Evolutionary conservation across 2,888 invertebrate species (phyloP).

Genomic region (Cremastinae sp.): DNA sequence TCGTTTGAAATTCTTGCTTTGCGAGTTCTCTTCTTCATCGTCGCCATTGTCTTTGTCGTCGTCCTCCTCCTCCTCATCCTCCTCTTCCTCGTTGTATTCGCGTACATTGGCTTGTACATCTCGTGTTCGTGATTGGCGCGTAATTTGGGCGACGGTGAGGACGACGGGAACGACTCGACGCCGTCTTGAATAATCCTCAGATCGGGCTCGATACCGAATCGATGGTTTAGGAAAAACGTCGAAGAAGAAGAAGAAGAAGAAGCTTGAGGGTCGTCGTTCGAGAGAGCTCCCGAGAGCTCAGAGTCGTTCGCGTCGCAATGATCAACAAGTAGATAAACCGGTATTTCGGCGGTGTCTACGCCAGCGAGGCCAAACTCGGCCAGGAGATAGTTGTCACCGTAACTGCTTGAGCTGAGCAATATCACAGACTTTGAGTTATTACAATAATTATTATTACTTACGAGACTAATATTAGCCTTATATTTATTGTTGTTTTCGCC

Average conservation of each 20-base stretch:
- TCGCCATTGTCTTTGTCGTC: slow-evolving; percentile 47
- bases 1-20: not conserved
- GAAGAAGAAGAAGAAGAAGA: slow-evolving; percentile 36
- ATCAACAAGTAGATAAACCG: slow-evolving; percentile 63
- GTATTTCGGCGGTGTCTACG: slow-evolving; percentile 63
- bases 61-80: slow-evolving; percentile 44
- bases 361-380: slow-evolving; percentile 67
- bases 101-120: slow-evolving; percentile 30
- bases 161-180: slow-evolving; percentile 32
- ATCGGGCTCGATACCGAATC: slow-evolving; percentile 35
- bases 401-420: slow-evolving; percentile 80
- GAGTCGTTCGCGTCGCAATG: slow-evolving; percentile 53
- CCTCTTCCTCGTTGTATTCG: slow-evolving; percentile 30
- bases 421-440: slow-evolving; percentile 80
- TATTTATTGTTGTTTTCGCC: slow-evolving; percentile 80
- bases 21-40: slow-evolving; percentile 15
- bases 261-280: slow-evolving; percentile 15
- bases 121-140: slow-evolving; percentile 44
- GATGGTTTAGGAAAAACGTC: not conserved
- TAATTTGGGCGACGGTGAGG: slow-evolving; percentile 1
- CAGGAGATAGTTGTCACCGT: slow-evolving; percentile 78
- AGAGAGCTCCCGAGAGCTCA: slow-evolving; percentile 21
- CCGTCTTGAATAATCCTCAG: slow-evolving; percentile 50
- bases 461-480: slow-evolving; percentile 80
- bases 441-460: slow-evolving; percentile 77